phyloP scores from a whole-genome alignment of 2,888 invertebrate species.

The Himalopsyche tibetana region DNA sequence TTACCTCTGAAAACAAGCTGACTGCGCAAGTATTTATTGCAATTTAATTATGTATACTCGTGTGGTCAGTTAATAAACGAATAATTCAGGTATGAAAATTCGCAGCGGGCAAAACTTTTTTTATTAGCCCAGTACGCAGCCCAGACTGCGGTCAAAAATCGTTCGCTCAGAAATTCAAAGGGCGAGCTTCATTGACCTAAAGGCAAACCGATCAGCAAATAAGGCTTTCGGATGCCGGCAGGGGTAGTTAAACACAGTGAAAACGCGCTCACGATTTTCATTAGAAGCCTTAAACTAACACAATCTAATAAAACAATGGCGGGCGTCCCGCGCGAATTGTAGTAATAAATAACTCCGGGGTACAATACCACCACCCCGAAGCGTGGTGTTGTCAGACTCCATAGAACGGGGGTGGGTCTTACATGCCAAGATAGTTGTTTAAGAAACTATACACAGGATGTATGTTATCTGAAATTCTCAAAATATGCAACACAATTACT shows the following conservation, averaged over 20 bases:
- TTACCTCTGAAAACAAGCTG: too few species aligned
- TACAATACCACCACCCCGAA: slow-evolving; percentile 37
- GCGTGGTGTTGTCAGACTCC: slow-evolving; percentile 38
- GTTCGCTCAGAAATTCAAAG: slow-evolving; percentile 45
- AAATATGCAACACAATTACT: too few species aligned
- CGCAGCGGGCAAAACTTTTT: not conserved
- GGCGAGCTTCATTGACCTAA: slow-evolving; percentile 42
- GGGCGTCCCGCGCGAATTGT: slow-evolving; percentile 36
- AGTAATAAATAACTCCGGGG: slow-evolving; percentile 46
- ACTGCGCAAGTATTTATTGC: too few species aligned
- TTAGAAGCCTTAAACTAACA: slow-evolving; percentile 56
- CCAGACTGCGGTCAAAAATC: slow-evolving; percentile 36
- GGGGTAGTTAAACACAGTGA: slow-evolving; percentile 40
- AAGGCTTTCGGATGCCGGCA: slow-evolving; percentile 21
- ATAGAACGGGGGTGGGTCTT: slow-evolving; percentile 31
- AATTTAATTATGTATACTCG: too few species aligned
- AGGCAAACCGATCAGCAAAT: slow-evolving; percentile 43
- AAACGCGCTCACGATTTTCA: slow-evolving; percentile 55
- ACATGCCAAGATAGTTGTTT: slow-evolving; percentile 41
- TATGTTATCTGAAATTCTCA: not conserved
- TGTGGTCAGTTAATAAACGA: too few species aligned
- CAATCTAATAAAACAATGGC: slow-evolving; percentile 58
- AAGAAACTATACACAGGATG: slow-evolving; percentile 34
- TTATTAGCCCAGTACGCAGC: not conserved
- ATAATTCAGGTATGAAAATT: too few species aligned